These are phyloP conservation scores for Condylura cristata DNA, from an alignment of 2,113 vertebrate genomes.

Conservation along the genomic window DNA sequence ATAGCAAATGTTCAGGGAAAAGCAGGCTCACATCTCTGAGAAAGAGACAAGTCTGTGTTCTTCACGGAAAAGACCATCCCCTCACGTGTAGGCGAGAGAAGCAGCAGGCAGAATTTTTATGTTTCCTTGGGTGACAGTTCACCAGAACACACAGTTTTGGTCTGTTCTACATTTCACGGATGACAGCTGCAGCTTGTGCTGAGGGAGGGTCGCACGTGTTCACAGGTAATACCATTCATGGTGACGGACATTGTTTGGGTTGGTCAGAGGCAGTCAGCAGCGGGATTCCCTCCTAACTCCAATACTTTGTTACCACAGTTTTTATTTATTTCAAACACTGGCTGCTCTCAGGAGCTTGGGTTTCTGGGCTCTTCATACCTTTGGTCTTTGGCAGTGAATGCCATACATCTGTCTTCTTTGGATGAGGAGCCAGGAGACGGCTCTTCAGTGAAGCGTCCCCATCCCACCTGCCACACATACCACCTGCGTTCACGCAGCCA, in stretches of 20 bases:
- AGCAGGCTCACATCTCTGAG: background rate
- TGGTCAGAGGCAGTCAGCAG: background rate
- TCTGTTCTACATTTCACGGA: conserved; percentile 1
- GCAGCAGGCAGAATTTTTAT: background rate
- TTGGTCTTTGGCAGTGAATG: background rate
- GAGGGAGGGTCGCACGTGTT: background rate
- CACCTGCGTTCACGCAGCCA: background rate
- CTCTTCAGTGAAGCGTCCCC: background rate
- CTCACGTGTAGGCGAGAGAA: background rate
- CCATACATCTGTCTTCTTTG: background rate
- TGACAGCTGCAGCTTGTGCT: background rate
- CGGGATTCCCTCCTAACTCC: background rate
- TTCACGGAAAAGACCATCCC: background rate
- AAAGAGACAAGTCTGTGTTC: background rate
- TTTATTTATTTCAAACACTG: background rate
- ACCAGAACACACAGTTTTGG: background rate
- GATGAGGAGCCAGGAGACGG: background rate
- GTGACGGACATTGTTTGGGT: background rate
- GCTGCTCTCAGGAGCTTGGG: background rate
- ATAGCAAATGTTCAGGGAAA: conserved; percentile 33
- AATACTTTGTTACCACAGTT: background rate
- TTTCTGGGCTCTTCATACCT: background rate
- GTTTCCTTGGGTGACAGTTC: background rate
- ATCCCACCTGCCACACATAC: background rate
- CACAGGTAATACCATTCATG: background rate